Evolutionary conservation across 2,888 invertebrate genomes (phyloP).

Genomic region (Sphaeridia pumilis): DNA sequence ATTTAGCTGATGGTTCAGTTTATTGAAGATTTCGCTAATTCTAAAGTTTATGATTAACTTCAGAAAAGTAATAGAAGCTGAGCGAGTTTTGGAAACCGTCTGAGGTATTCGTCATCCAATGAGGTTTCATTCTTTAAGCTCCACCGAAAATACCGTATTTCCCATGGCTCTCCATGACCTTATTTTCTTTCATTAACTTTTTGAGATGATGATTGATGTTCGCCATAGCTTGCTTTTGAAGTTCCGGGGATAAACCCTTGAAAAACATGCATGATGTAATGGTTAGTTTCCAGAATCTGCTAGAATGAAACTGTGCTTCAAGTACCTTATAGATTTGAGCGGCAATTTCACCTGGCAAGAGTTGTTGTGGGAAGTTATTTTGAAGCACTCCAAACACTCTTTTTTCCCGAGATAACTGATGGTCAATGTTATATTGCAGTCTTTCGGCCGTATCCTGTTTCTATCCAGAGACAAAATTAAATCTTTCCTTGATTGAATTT

Average conservation of each 20-base stretch:
- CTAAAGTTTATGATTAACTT: too few species aligned
- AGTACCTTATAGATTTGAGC: conserved; percentile 64
- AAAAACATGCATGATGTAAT: conserved; percentile 11
- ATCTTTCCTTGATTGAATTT: background rate
- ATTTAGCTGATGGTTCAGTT: too few species aligned
- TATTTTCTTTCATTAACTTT: conserved; percentile 70
- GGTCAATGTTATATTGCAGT: conserved; percentile 74
- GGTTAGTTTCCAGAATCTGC: background rate
- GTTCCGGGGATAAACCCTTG: conserved; percentile 54
- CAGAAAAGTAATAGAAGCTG: background rate
- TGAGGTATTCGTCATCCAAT: too few species aligned
- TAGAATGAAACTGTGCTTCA: conserved; percentile 18
- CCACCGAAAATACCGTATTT: too few species aligned
- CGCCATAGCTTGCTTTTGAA: conserved; percentile 67
- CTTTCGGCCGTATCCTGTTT: conserved; percentile 51
- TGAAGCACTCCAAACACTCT: conserved; percentile 64
- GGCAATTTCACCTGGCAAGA: conserved; percentile 66
- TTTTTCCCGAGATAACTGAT: conserved; percentile 66
- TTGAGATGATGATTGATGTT: conserved; percentile 78
- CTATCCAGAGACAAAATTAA: background rate
- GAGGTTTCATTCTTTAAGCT: too few species aligned
- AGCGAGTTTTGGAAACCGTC: background rate
- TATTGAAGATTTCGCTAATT: too few species aligned
- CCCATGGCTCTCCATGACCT: conserved; percentile 42
- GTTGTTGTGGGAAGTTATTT: conserved; percentile 42